Evolutionary conservation across 2,888 invertebrate species (phyloP).

Genomic region (Xylota sylvarum): DNA sequence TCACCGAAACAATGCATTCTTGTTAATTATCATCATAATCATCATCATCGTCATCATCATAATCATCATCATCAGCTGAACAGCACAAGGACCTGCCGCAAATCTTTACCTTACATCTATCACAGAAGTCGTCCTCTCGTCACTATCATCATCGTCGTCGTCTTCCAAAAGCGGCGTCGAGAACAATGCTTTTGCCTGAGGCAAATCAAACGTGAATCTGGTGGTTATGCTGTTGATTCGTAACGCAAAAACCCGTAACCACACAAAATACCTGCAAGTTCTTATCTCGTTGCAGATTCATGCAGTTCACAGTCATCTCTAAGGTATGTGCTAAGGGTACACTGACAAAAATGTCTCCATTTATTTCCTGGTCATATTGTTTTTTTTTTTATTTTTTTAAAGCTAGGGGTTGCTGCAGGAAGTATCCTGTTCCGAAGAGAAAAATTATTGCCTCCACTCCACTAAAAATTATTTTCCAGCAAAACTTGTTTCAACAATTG

Average conservation of each 20-base stretch:
- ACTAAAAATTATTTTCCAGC: too few species aligned
- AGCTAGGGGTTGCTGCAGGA: too few species aligned
- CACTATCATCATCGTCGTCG: conserved; percentile 74
- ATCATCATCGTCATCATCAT: conserved; percentile 48
- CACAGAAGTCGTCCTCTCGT: conserved; percentile 74
- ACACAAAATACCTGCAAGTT: conserved; percentile 69
- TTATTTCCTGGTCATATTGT: too few species aligned
- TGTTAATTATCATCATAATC: conserved; percentile 67
- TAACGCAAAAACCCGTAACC: conserved; percentile 57
- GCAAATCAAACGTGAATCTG: conserved; percentile 75
- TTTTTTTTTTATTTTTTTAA: too few species aligned
- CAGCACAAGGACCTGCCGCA: conserved; percentile 72
- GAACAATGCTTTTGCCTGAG: conserved; percentile 72
- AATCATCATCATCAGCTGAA: conserved; percentile 57
- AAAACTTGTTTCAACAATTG: too few species aligned
- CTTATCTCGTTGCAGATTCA: conserved; percentile 56
- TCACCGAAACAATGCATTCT: conserved; percentile 72
- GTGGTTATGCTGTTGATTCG: conserved; percentile 67
- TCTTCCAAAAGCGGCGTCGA: conserved; percentile 72
- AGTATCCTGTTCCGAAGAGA: too few species aligned
- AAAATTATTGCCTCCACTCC: too few species aligned
- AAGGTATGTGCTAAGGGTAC: conserved; percentile 26
- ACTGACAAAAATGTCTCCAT: conserved; percentile 39
- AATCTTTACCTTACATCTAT: conserved; percentile 76
- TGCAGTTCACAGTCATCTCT: conserved; percentile 43